These are phyloP conservation scores for Lycocerus yunnanus DNA, from an alignment of 2,888 invertebrate genomes.

Conservation along the genomic window DNA sequence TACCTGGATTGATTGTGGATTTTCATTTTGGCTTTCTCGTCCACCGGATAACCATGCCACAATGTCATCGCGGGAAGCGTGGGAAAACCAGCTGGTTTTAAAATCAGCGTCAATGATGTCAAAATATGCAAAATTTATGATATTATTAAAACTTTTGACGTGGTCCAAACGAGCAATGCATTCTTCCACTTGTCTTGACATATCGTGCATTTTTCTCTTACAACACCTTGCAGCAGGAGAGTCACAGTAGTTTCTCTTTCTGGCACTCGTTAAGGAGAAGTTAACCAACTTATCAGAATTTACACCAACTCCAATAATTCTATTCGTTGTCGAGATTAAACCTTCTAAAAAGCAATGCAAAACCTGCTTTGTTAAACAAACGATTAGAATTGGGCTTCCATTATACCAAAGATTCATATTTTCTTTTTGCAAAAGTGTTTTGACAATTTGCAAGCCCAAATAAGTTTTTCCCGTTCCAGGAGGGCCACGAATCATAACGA, in stretches of 20 bases:
- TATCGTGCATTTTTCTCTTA: no score
- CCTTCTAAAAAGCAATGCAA: slow-evolving; percentile 84
- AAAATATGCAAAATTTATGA: slow-evolving; percentile 40
- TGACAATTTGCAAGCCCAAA: slow-evolving; percentile 75
- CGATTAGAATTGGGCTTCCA: slow-evolving; percentile 68
- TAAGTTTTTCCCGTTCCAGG: slow-evolving; percentile 89
- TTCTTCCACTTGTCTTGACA: no score
- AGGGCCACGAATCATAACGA: slow-evolving; percentile 83
- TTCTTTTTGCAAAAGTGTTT: slow-evolving; percentile 62
- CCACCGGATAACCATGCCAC: no score
- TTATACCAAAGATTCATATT: slow-evolving; percentile 59
- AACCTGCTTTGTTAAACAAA: slow-evolving; percentile 86
- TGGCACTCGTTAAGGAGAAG: slow-evolving; percentile 57
- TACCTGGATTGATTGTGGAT: no score
- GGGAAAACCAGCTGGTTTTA: slow-evolving; percentile 51
- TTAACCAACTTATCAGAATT: slow-evolving; percentile 61
- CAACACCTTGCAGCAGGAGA: no score
- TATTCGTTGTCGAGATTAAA: slow-evolving; percentile 61
- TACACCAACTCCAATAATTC: slow-evolving; percentile 71
- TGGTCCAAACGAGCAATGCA: no score
- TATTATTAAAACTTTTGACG: no score
- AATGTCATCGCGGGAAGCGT: no score
- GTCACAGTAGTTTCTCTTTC: no score
- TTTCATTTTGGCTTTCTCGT: no score
- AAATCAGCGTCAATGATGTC: slow-evolving; percentile 36